Evolutionary conservation across 1,140 invertebrate genomes (phyloP).

Genomic region (Epicauta chinensis): DNA sequence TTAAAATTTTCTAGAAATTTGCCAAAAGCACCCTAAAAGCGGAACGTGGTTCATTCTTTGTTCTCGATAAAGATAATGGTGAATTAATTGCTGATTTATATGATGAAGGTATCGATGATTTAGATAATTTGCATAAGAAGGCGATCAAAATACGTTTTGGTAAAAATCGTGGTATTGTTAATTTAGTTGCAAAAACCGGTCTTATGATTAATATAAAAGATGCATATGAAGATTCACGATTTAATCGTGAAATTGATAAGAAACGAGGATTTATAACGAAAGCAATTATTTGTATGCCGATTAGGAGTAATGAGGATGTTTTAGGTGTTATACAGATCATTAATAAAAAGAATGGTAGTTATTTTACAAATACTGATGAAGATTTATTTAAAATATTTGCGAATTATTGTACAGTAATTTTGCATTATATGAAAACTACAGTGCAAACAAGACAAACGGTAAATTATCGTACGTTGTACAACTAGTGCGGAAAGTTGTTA

Average conservation of each 20-base stretch:
- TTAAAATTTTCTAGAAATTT: conserved; percentile 41
- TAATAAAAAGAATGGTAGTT: conserved; percentile 46
- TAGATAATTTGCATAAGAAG: not conserved
- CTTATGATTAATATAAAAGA: conserved; percentile 45
- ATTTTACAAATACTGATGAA: conserved; percentile 47
- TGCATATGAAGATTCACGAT: conserved; percentile 47
- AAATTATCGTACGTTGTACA: not conserved
- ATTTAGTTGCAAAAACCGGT: conserved; percentile 45
- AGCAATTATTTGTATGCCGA: conserved; percentile 48
- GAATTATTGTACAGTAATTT: conserved; percentile 46
- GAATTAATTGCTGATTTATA: conserved; percentile 48
- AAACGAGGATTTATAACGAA: conserved; percentile 47
- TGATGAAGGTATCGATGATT: conserved; percentile 45
- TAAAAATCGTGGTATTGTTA: conserved; percentile 44
- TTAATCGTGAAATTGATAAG: conserved; percentile 46
- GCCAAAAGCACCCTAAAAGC: conserved; percentile 49
- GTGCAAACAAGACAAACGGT: not conserved
- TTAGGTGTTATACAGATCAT: conserved; percentile 49
- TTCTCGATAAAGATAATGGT: conserved; percentile 44
- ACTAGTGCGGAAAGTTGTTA: too few relatives aligned
- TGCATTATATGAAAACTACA: conserved; percentile 37
- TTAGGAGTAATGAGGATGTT: conserved; percentile 45
- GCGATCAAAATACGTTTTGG: conserved; percentile 44
- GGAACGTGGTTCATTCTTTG: conserved; percentile 48
- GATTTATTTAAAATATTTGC: conserved; percentile 47